These are phyloP conservation scores for Myotis yumanensis DNA, from an alignment of 2,113 vertebrate species.

Conservation along the genomic window DNA sequence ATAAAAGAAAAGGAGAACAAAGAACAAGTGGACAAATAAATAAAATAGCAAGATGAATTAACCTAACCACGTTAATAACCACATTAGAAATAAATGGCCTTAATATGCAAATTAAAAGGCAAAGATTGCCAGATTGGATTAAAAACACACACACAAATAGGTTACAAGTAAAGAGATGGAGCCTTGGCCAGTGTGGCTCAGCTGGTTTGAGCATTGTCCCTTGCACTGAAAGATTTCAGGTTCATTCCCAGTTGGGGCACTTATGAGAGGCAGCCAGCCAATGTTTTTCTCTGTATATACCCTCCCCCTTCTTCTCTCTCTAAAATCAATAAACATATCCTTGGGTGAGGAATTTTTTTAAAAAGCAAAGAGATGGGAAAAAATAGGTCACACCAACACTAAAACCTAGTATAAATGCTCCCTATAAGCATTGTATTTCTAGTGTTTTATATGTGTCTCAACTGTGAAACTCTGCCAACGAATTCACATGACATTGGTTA, in stretches of 20 bases:
- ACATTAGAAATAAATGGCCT: constrained; percentile 50
- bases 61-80: background rate
- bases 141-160: background rate
- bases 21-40: background rate
- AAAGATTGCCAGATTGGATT: background rate
- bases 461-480: background rate
- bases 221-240: background rate
- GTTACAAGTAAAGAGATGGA: background rate
- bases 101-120: constrained; percentile 22
- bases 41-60: background rate
- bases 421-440: background rate
- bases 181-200: background rate
- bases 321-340: background rate
- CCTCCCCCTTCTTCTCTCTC: background rate
- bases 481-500: background rate
- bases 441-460: background rate
- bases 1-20: background rate
- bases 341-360: background rate
- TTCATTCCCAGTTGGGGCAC: background rate
- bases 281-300: background rate
- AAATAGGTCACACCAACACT: background rate
- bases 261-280: background rate
- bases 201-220: too few relatives aligned
- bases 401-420: background rate
- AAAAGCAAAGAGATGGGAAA: background rate